These are phyloP conservation scores for Heterotis niloticus DNA, from an alignment of 2,113 vertebrate genomes.

Conservation along the genomic window DNA sequence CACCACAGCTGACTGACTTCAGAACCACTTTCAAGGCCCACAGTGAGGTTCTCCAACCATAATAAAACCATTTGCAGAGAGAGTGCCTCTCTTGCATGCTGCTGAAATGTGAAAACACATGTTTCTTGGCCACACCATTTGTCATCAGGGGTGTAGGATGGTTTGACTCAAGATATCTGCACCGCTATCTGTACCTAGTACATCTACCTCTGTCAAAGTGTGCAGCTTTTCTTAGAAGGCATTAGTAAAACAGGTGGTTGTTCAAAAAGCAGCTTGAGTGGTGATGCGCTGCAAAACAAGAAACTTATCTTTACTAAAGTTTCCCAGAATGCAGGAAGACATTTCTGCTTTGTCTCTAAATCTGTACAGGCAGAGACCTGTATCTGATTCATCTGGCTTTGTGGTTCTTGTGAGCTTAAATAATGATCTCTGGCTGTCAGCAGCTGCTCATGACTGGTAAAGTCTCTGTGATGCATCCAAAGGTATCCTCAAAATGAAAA, in stretches of 20 bases:
- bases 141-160: slow-evolving; percentile 31
- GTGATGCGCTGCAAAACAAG: background rate
- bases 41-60: slow-evolving; percentile 45
- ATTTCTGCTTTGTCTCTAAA: too few relatives aligned
- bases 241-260: too few relatives aligned
- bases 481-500: background rate
- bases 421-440: background rate
- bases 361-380: too few relatives aligned
- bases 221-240: background rate
- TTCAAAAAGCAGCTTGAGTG: background rate
- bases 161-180: background rate
- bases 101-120: slow-evolving; percentile 48
- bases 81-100: slow-evolving; percentile 36
- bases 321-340: background rate
- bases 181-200: background rate
- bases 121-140: slow-evolving; percentile 40
- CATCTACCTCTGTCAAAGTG: too few relatives aligned
- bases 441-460: too few relatives aligned
- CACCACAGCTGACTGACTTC: slow-evolving; percentile 46
- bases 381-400: background rate
- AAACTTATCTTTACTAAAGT: background rate
- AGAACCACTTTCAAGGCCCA: slow-evolving; percentile 31
- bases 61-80: slow-evolving; percentile 43
- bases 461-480: background rate
- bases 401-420: background rate